Percentiles rank a stretch among this genome's conserved stretches.
These are phyloP conservation scores for Thymelicus lineola DNA, from an alignment of 2,888 invertebrate genomes.

Conservation along the genomic window DNA sequence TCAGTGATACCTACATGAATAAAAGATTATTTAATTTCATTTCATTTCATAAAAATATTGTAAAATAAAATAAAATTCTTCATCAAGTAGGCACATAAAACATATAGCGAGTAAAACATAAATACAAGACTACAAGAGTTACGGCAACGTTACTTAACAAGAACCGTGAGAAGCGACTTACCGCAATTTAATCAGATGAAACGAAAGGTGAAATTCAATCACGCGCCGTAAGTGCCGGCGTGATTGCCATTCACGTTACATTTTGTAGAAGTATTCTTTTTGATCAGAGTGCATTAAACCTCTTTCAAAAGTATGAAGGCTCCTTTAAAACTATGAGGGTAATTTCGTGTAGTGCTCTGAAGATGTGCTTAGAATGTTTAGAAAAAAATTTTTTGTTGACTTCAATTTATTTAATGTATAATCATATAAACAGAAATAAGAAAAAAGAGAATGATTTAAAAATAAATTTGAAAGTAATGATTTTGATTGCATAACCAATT, in stretches of 20 bases:
- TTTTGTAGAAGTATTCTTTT: conserved; percentile 1
- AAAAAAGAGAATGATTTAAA: too few species aligned
- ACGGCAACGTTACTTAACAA: conserved; percentile 3
- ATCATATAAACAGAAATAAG: too few species aligned
- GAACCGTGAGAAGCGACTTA: conserved; percentile 16
- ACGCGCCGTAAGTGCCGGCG: conserved; percentile 11
- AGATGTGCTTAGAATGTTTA: too few species aligned
- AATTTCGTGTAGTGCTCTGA: neutral
- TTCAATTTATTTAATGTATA: too few species aligned
- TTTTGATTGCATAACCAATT: too few species aligned
- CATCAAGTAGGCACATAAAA: neutral
- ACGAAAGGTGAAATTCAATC: conserved; percentile 36
- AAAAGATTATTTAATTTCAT: too few species aligned
- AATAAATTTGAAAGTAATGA: too few species aligned
- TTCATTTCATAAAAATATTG: neutral
- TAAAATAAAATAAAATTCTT: neutral
- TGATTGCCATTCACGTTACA: conserved; percentile 24
- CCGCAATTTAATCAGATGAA: conserved; percentile 26
- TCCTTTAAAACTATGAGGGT: neutral
- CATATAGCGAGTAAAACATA: neutral
- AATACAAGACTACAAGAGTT: neutral
- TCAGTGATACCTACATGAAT: too few species aligned
- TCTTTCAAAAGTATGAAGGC: too few species aligned
- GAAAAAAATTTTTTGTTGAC: too few species aligned
- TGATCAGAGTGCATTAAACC: neutral